Evolutionary conservation across 1,140 invertebrate genomes (phyloP).

Genomic region (Saxidomus purpurata): DNA sequence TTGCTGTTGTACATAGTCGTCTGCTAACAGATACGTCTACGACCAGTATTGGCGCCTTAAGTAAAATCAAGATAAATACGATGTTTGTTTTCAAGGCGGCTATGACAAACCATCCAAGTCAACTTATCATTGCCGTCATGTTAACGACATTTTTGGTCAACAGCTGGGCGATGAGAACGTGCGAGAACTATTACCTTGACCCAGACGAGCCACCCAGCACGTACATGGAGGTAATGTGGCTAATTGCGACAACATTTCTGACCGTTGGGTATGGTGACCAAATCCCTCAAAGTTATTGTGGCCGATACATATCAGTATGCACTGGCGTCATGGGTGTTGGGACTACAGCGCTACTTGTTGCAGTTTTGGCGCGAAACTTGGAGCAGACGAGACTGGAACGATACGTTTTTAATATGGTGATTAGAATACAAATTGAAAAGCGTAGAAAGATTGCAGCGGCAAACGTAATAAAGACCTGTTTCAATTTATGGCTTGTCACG

Average conservation of each 20-base stretch:
- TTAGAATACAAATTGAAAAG: conserved; percentile 75
- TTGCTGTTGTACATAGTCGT: conserved; percentile 84
- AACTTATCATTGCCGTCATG: conserved; percentile 79
- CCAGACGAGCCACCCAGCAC: conserved; percentile 52
- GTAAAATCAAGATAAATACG: conserved; percentile 84
- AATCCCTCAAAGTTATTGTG: conserved; percentile 83
- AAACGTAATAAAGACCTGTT: conserved; percentile 76
- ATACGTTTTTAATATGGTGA: conserved; percentile 80
- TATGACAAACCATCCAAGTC: conserved; percentile 82
- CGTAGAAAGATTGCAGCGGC: conserved; percentile 74
- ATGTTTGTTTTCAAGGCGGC: conserved; percentile 84
- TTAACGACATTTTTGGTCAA: conserved; percentile 78
- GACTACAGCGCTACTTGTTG: conserved; percentile 83
- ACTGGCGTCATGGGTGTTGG: conserved; percentile 83
- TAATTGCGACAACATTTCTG: conserved; percentile 85
- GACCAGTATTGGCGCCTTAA: conserved; percentile 84
- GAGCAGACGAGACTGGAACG: conserved; percentile 77
- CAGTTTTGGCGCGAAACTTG: conserved; percentile 79
- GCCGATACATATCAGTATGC: conserved; percentile 81
- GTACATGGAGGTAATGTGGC: conserved; percentile 84
- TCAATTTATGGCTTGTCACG: conserved; percentile 72
- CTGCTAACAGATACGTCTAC: conserved; percentile 84
- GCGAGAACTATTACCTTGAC: conserved; percentile 77
- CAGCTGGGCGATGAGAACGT: conserved; percentile 83
- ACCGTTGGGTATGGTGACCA: conserved; percentile 86